Conservation (phyloP, 2,888 invertebrate genomes). For the Aleiodes testaceus region DNA sequence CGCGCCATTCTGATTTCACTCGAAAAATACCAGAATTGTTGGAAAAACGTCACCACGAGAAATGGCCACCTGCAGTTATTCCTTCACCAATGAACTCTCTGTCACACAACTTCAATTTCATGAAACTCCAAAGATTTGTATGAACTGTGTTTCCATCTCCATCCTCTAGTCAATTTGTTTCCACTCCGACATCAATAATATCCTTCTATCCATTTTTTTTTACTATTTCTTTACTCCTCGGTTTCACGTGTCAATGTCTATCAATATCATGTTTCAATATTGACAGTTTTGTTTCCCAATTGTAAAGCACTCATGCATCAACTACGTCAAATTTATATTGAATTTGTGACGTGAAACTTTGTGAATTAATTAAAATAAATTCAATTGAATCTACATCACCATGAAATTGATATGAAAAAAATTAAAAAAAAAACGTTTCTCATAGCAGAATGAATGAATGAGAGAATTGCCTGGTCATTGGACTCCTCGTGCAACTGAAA, state of each 20-base stretch:
- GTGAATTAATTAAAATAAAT: constrained; percentile 31
- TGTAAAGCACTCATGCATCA: not conserved
- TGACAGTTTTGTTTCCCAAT: not conserved
- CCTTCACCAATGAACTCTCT: not conserved
- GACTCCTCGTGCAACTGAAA: constrained; percentile 24
- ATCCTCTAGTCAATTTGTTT: not conserved
- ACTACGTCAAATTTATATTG: constrained; percentile 11
- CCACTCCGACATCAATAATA: not conserved
- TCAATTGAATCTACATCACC: not conserved
- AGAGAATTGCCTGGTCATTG: not conserved
- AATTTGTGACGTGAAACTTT: not conserved
- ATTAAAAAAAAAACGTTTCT: not conserved
- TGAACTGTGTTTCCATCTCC: not conserved
- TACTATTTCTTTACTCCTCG: not conserved
- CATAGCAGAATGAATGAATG: not conserved
- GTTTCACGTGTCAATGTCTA: constrained; percentile 9
- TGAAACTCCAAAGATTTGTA: constrained; percentile 1
- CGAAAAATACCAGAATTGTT: not conserved
- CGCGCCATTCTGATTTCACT: constrained; percentile 25
- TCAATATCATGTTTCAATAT: constrained; percentile 13
- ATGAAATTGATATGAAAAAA: constrained; percentile 20
- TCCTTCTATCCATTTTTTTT: not conserved
- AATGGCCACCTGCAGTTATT: constrained; percentile 1
- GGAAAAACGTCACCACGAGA: constrained; percentile 11
- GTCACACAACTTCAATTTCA: constrained; percentile 5